phyloP scores from a whole-genome alignment of 92 coral and sea anemone species.

The Phenganax subtilis region DNA sequence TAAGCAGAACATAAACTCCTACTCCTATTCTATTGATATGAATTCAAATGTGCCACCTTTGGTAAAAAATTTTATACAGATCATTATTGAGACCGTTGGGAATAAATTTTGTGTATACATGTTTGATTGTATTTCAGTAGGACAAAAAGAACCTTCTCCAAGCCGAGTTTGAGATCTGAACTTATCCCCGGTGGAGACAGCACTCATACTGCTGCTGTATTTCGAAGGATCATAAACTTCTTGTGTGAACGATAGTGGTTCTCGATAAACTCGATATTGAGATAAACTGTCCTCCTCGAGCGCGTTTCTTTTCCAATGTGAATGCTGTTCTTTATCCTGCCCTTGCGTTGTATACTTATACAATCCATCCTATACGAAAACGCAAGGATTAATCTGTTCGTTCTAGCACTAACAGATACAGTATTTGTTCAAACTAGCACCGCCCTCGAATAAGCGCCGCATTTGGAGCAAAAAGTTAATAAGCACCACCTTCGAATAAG shows the following conservation, averaged over 20 bases:
- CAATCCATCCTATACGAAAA: not conserved
- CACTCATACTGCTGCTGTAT: not conserved
- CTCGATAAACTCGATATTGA: not conserved
- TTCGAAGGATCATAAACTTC: constrained; percentile 25
- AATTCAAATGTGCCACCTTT: too few relatives aligned
- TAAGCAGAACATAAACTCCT: not conserved
- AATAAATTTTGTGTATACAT: not conserved
- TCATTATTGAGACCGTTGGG: too few relatives aligned
- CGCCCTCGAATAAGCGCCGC: too few relatives aligned
- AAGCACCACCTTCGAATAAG: too few relatives aligned
- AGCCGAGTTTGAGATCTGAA: not conserved
- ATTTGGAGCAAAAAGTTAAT: too few relatives aligned
- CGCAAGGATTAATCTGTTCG: not conserved
- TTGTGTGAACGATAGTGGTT: not conserved
- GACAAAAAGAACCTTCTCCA: not conserved
- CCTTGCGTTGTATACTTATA: not conserved
- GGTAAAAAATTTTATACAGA: too few relatives aligned
- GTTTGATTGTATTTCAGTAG: not conserved
- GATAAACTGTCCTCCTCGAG: constrained; percentile 6
- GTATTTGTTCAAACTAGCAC: not conserved
- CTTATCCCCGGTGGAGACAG: constrained; percentile 1
- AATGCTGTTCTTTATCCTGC: constrained; percentile 8
- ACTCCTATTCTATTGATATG: too few relatives aligned
- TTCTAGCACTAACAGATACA: not conserved
- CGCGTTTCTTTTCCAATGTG: constrained; percentile 10